A percentile compares a stretch with the other conserved stretches of the same genome.
Evolutionary conservation across 2,797 vertebrate species (phyloP).

Genomic region (Sebastes baramenuke): DNA sequence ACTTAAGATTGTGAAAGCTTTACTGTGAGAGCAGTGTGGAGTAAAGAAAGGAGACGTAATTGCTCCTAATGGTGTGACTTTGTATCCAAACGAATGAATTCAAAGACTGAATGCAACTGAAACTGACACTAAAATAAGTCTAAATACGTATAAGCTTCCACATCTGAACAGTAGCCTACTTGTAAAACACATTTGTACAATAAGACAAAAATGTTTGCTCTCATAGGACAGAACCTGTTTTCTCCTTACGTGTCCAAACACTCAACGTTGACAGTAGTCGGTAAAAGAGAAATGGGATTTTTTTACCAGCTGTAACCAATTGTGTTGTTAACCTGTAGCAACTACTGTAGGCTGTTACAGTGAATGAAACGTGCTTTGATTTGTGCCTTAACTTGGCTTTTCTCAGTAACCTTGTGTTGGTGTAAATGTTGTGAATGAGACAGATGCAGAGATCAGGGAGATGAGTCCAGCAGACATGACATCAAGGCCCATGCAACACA

Average conservation of each 20-base stretch:
- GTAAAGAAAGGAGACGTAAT: not conserved
- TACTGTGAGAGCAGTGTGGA: not conserved
- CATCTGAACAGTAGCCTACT: not conserved
- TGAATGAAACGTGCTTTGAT: not conserved
- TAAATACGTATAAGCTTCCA: not conserved
- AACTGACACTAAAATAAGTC: not conserved
- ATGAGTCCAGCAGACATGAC: slow-evolving; percentile 29
- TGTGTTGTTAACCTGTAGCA: not conserved
- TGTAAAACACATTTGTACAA: not conserved
- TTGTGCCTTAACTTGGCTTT: not conserved
- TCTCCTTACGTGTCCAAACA: not conserved
- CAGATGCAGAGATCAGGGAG: not conserved
- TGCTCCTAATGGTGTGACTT: slow-evolving; percentile 7
- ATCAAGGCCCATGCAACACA: slow-evolving; percentile 28
- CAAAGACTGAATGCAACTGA: not conserved
- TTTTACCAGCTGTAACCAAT: not conserved
- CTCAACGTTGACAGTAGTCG: not conserved
- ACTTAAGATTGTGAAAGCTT: not conserved
- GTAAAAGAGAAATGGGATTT: not conserved
- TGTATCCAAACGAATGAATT: slow-evolving; percentile 1
- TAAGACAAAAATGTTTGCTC: not conserved
- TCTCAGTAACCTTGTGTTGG: not conserved
- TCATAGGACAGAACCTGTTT: not conserved
- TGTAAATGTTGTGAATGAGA: slow-evolving; percentile 4
- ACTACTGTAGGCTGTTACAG: not conserved